Evolutionary conservation across 2,888 invertebrate species (phyloP).

Genomic region (Plebejus argus): DNA sequence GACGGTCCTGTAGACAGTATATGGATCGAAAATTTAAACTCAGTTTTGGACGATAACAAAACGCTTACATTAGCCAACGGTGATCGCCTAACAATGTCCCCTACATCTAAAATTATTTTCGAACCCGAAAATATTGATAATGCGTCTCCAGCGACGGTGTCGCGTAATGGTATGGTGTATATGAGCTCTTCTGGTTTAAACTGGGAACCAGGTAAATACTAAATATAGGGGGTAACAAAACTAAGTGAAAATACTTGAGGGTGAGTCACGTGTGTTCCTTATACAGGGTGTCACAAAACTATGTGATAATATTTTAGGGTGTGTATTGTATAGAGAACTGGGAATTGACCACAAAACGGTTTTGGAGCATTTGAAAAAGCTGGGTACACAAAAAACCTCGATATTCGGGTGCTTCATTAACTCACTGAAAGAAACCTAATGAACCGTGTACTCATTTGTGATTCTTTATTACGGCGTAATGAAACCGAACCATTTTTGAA

Average conservation of each 20-base stretch:
- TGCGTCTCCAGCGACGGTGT: conserved; percentile 98
- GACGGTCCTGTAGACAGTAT: conserved; percentile 98
- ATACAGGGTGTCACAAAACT: neutral
- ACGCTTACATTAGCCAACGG: conserved; percentile 97
- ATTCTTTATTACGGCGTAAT: too few species aligned
- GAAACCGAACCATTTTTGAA: too few species aligned
- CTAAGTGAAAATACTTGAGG: too few species aligned
- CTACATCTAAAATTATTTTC: conserved; percentile 96
- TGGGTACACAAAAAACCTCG: too few species aligned
- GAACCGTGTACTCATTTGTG: too few species aligned
- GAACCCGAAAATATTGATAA: conserved; percentile 99
- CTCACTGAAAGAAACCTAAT: too few species aligned
- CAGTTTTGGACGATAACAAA: conserved; percentile 97
- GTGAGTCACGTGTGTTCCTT: too few species aligned
- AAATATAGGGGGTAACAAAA: neutral
- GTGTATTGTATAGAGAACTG: too few species aligned
- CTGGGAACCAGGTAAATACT: conserved; percentile 87
- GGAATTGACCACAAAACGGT: too few species aligned
- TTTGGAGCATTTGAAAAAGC: too few species aligned
- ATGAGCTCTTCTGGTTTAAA: conserved; percentile 98
- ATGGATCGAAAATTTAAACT: conserved; percentile 99
- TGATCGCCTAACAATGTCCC: conserved; percentile 96
- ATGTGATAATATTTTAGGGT: too few species aligned
- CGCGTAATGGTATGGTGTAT: conserved; percentile 95
- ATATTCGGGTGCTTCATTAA: too few species aligned